These are phyloP conservation scores for Margarornis squamiger DNA, from an alignment of 2,797 vertebrate genomes.

Conservation along the genomic window DNA sequence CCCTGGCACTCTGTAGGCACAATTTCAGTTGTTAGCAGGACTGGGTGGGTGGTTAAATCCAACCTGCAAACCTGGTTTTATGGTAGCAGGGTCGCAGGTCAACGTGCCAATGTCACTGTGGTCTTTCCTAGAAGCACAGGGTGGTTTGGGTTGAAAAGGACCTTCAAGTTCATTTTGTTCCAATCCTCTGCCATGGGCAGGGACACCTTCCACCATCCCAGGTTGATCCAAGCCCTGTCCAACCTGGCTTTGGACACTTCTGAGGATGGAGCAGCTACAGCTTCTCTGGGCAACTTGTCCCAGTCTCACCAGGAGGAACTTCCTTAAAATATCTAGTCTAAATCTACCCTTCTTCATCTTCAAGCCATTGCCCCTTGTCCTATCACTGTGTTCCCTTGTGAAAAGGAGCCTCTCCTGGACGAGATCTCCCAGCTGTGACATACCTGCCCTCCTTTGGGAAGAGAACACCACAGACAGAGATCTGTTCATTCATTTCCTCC, in stretches of 20 bases:
- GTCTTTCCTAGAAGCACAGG: not conserved
- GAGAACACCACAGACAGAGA: not conserved
- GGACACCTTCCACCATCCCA: accelerated
- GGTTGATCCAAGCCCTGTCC: not conserved
- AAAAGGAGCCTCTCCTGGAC: not conserved
- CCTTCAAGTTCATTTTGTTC: accelerated
- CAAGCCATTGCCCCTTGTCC: not conserved
- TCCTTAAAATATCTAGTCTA: not conserved
- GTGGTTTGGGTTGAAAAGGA: not conserved
- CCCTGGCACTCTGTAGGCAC: not conserved
- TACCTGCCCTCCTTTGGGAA: not conserved
- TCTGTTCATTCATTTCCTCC: not conserved
- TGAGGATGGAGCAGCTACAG: not conserved
- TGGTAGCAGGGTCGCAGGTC: not conserved
- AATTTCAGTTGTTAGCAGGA: accelerated
- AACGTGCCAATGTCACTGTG: accelerated
- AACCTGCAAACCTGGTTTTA: not conserved
- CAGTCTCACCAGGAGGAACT: not conserved
- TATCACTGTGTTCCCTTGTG: not conserved
- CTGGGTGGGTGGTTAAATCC: accelerated
- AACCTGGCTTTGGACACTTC: not conserved
- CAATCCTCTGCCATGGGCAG: not conserved
- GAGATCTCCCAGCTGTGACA: not conserved
- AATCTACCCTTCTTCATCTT: not conserved
- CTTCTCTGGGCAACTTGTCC: not conserved